Conservation (phyloP, 1,140 invertebrate genomes). For the Drosophila albomicans region DNA sequence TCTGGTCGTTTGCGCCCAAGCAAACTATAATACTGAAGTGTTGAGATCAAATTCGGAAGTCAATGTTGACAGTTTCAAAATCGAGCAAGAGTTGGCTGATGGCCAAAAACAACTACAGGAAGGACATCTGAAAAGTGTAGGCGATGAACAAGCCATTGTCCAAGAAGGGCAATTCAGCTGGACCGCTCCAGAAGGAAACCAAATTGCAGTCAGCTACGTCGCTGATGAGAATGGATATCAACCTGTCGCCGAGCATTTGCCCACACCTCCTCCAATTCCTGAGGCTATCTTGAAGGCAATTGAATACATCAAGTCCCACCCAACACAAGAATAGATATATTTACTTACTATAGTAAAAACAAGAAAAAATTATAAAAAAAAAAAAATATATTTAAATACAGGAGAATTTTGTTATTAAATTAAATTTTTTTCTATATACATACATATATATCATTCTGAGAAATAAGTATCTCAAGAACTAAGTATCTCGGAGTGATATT, state of each 20-base stretch:
- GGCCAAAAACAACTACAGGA: neutral
- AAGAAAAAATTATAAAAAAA: neutral
- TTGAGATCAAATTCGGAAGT: conserved; percentile 51
- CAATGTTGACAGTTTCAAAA: conserved; percentile 50
- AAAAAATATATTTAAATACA: neutral
- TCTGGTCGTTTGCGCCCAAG: conserved; percentile 62
- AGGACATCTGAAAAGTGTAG: neutral
- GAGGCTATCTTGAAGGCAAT: conserved; percentile 80
- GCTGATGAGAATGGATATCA: conserved; percentile 86
- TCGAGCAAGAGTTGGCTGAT: conserved; percentile 46
- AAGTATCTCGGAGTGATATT: too few relatives aligned
- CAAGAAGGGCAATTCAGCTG: conserved; percentile 64
- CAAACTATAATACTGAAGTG: conserved; percentile 52
- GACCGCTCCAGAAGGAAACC: conserved; percentile 73
- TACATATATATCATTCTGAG: too few relatives aligned
- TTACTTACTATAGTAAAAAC: neutral
- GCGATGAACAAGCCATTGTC: neutral
- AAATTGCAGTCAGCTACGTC: conserved; percentile 77
- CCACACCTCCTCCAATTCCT: conserved; percentile 85
- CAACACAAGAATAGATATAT: conserved; percentile 20
- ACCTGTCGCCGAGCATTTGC: conserved; percentile 85
- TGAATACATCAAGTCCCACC: conserved; percentile 85
- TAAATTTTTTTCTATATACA: too few relatives aligned
- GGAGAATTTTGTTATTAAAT: too few relatives aligned
- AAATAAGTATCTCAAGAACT: too few relatives aligned